Base-by-base conservation (phyloP, 30 jellyfish, hydroid and myxozoan species). In the Aurelia aurita region DNA sequence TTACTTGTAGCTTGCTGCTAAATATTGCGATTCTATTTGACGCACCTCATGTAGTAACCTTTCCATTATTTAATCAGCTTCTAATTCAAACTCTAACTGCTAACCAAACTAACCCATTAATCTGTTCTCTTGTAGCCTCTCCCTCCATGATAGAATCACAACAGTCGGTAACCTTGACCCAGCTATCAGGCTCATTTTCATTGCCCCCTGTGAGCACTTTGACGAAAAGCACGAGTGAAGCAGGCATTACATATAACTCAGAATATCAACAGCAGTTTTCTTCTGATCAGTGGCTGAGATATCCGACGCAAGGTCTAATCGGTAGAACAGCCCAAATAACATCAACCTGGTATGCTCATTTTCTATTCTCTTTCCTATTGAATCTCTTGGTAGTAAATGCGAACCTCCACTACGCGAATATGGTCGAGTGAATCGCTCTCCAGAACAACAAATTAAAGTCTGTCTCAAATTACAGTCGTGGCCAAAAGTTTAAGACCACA, bases 171-270 rank as follows among this genome's bases (percentile, higher is more conserved):
- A 29, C 94, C 9, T 80, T 89, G 34, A 79, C 82, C 79, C 86
- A 72, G 75, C 77, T 89, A 88, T 81, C 97, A 31, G 66, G 80
- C 71, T 63, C 97, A 67, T 85, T 79, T 58, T 72, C 93, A 14
- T 66, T 94, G 80, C 99, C 99, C 84, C 99, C 99, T 31, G 99
- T 94, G 90, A 94, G 99, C 76, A 94, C 99, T 55, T 79, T 94
- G 91, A 94, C 99, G 46, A 94, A 94, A 90, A 77, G 97, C 57
- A 88, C 97, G 47, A 79, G 94, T 59, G 96, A 91, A 0, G 87
- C 72, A 12, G 88, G 91, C 43, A 65, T 14, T 49, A 19, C 84
- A 29, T 43, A 71, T 58, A 80, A 80, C 87, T 72, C 96, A n/a
- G 87, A 89, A 10, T 70, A 59, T 34, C 85, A 80, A 25, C 97